phyloP scores from a whole-genome alignment of 2,113 vertebrate genomes.

The zebrafish (Danio rerio) region DNA sequence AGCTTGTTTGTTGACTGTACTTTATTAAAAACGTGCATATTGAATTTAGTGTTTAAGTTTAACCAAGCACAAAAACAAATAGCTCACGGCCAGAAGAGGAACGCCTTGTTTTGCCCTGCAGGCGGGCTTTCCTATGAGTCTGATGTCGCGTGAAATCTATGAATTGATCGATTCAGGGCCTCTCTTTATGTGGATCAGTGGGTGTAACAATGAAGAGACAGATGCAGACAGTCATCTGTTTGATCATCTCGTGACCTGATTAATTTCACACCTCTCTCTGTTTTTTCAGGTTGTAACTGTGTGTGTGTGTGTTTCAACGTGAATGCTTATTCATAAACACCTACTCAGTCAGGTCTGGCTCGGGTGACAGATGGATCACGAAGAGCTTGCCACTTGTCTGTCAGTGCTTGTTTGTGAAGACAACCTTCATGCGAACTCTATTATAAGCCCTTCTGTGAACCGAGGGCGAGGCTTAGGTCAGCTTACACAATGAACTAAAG shows the following conservation, averaged over 20 bases:
- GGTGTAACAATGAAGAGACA: not conserved
- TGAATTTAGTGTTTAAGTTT: not conserved
- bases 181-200: not conserved
- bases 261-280: not conserved
- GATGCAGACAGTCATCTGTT: not conserved
- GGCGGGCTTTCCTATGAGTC: not conserved
- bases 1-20: not conserved
- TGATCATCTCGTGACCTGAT: slow-evolving; percentile 17
- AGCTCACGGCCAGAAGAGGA: not conserved
- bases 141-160: not conserved
- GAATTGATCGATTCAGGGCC: not conserved
- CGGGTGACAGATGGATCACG: slow-evolving; percentile 36
- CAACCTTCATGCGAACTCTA: slow-evolving; percentile 30
- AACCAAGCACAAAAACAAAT: not conserved
- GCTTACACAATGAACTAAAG: slow-evolving; percentile 5
- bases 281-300: not conserved
- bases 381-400: slow-evolving; percentile 29
- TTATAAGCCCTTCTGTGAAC: slow-evolving; percentile 21
- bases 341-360: slow-evolving; percentile 8
- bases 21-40: not conserved
- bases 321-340: not conserved
- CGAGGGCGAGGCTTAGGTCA: slow-evolving; percentile 22
- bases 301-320: not conserved
- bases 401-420: slow-evolving; percentile 40
- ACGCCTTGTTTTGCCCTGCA: not conserved